Conservation (phyloP, 2,888 invertebrate genomes). For the Danaus chrysippus region DNA sequence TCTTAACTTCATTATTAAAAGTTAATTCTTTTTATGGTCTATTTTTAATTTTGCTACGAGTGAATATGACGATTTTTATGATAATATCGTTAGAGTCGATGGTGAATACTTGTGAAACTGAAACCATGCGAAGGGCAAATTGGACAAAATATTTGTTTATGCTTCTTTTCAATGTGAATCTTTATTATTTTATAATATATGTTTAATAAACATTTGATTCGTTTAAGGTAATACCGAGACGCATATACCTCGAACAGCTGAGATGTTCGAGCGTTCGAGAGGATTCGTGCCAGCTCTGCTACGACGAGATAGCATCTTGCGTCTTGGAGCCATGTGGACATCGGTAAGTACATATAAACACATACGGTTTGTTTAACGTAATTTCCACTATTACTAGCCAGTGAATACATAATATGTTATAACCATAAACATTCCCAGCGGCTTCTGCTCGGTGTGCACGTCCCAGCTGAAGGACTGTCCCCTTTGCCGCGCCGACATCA, state of each 20-base stretch:
- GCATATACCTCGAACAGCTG: slow-evolving; percentile 86
- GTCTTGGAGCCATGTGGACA: slow-evolving; percentile 90
- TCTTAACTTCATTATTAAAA: too few relatives aligned
- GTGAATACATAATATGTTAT: neutral
- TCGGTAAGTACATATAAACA: slow-evolving; percentile 72
- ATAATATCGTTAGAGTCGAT: too few relatives aligned
- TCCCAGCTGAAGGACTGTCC: slow-evolving; percentile 90
- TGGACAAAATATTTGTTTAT: too few relatives aligned
- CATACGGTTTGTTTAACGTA: too few relatives aligned
- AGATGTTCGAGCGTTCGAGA: slow-evolving; percentile 86
- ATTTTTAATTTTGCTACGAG: too few relatives aligned
- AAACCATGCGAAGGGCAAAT: too few relatives aligned
- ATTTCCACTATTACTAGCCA: too few relatives aligned
- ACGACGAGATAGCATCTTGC: slow-evolving; percentile 87
- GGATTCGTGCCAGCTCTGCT: slow-evolving; percentile 93
- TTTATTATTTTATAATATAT: neutral
- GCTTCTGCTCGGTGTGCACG: slow-evolving; percentile 90
- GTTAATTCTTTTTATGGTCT: too few relatives aligned
- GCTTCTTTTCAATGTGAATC: neutral
- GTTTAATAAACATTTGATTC: neutral
- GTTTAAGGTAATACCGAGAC: slow-evolving; percentile 84
- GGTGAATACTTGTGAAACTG: too few relatives aligned
- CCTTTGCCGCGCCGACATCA: slow-evolving; percentile 83
- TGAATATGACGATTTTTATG: too few relatives aligned
- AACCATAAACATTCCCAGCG: slow-evolving; percentile 73